Conservation (phyloP, 2,113 vertebrate genomes). For the Hemicordylus capensis region DNA sequence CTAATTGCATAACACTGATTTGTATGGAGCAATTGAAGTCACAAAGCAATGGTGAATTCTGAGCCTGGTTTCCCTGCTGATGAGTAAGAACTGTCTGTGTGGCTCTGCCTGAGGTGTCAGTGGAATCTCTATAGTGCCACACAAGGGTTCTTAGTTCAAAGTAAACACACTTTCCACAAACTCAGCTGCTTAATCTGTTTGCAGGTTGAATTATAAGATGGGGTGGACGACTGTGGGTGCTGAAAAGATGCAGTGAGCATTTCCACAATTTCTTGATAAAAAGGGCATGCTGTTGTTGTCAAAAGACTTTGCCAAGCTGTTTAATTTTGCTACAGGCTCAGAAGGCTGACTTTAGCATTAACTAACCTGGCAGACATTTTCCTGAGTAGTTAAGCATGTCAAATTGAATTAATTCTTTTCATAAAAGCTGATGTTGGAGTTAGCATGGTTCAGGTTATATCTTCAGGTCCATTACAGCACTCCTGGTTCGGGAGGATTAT, state of each 20-base stretch:
- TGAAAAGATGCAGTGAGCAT: conserved; percentile 76
- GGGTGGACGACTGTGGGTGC: conserved; percentile 76
- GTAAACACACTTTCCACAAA: conserved; percentile 85
- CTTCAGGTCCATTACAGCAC: conserved; percentile 43
- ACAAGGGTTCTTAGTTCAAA: conserved; percentile 83
- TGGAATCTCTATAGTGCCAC: conserved; percentile 80
- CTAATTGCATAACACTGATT: conserved; percentile 73
- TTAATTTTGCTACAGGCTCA: conserved; percentile 67
- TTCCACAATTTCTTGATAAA: conserved; percentile 76
- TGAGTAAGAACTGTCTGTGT: conserved; percentile 73
- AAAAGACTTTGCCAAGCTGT: conserved; percentile 71
- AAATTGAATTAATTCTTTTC: conserved; percentile 50
- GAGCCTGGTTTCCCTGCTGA: conserved; percentile 71
- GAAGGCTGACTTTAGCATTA: conserved; percentile 63
- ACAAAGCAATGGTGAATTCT: conserved; percentile 78
- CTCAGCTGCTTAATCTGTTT: conserved; percentile 88
- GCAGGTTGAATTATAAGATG: conserved; percentile 88
- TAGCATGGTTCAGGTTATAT: conserved; percentile 56
- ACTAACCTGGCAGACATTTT: conserved; percentile 68
- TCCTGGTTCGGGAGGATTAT: conserved; percentile 17
- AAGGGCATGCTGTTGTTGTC: conserved; percentile 69
- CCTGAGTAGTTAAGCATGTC: conserved; percentile 57
- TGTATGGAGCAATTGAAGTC: conserved; percentile 72
- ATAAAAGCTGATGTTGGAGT: conserved; percentile 23
- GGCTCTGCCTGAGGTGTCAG: conserved; percentile 76